These are phyloP conservation scores for Nasonovia ribisnigri DNA, from an alignment of 2,888 invertebrate genomes.

Conservation along the genomic window DNA sequence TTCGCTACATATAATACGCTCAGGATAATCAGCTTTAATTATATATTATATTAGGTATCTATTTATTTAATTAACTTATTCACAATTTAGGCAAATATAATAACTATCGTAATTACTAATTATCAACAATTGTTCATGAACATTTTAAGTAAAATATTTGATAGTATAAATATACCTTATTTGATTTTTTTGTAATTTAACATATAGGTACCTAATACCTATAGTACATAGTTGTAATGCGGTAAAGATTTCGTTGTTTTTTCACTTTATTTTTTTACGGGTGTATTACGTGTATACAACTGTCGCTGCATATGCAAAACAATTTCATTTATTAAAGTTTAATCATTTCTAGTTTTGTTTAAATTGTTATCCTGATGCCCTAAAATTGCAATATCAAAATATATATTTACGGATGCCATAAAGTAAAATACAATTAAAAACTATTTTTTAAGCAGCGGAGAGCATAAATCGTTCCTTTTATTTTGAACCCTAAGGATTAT, in stretches of 20 bases:
- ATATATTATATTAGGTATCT: background rate
- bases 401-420: background rate
- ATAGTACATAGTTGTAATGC: no score
- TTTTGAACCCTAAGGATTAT: background rate
- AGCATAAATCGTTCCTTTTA: background rate
- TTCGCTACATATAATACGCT: background rate
- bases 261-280: background rate
- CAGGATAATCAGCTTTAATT: background rate
- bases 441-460: background rate
- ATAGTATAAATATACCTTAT: background rate
- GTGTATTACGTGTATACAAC: background rate
- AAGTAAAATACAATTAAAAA: background rate
- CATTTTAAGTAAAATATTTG: background rate
- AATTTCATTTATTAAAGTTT: background rate
- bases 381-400: constrained; percentile 1
- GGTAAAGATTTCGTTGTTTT: background rate
- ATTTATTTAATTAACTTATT: background rate
- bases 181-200: background rate
- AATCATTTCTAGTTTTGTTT: background rate
- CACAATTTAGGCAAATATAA: background rate
- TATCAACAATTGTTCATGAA: background rate
- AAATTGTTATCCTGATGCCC: background rate
- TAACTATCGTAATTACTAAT: background rate
- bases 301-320: background rate
- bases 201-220: background rate